Conservation (phyloP, 2,797 vertebrate species). For the Denticeps clupeoides region DNA sequence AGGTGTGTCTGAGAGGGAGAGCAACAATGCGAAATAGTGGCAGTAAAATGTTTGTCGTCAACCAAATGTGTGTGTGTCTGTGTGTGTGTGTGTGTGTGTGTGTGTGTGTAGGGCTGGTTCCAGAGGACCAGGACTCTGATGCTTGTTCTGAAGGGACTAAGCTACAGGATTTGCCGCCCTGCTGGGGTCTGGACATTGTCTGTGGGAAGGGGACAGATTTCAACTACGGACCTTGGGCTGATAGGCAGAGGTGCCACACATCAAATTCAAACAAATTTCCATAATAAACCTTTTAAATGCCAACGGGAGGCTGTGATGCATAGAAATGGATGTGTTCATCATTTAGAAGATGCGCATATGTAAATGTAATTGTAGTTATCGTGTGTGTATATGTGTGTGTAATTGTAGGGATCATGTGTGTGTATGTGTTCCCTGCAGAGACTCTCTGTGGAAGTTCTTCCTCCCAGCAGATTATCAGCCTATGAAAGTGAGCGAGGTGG, state of each 20-base stretch:
- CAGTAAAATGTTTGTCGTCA: too few relatives aligned
- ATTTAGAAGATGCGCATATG: too few relatives aligned
- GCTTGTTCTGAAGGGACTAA: conserved; percentile 74
- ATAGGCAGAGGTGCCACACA: conserved; percentile 82
- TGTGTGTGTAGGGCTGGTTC: conserved; percentile 72
- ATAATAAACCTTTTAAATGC: too few relatives aligned
- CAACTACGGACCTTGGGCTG: conserved; percentile 97
- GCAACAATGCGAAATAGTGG: neutral
- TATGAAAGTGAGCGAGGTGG: conserved; percentile 81
- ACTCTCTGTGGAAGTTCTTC: conserved; percentile 97
- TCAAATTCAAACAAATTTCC: neutral
- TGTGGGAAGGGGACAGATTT: conserved; percentile 98
- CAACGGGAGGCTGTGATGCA: too few relatives aligned
- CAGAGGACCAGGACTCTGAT: conserved; percentile 77
- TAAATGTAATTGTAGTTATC: too few relatives aligned
- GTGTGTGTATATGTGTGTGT: too few relatives aligned
- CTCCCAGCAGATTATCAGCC: conserved; percentile 91
- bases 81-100: neutral
- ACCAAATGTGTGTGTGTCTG: conserved; percentile 1
- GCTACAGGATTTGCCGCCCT: conserved; percentile 90
- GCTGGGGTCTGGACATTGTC: conserved; percentile 95
- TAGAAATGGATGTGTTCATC: too few relatives aligned
- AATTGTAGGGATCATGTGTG: too few relatives aligned
- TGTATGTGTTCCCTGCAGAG: conserved; percentile 51
- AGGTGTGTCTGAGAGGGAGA: conserved; percentile 52